A percentile compares a stretch with the other conserved stretches of the same genome.
Evolutionary conservation across 2,797 vertebrate genomes (phyloP).

Genomic region (Siniperca scherzeri): DNA sequence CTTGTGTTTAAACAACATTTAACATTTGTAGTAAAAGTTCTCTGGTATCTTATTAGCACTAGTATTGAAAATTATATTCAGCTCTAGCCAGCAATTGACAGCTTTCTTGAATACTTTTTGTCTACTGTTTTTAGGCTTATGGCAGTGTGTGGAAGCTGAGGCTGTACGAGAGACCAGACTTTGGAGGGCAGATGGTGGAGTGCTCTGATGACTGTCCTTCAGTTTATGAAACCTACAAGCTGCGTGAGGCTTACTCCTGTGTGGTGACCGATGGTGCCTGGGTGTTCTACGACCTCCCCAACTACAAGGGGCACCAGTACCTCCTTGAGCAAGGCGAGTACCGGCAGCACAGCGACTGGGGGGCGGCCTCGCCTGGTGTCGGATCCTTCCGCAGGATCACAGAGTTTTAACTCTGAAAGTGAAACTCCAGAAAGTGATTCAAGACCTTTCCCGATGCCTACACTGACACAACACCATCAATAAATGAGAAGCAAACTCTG

Average conservation of each 20-base stretch:
- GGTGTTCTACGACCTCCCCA: constrained; percentile 89
- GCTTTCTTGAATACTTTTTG: background rate
- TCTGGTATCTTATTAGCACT: too few relatives aligned
- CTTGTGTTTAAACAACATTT: too few relatives aligned
- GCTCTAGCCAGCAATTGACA: too few relatives aligned
- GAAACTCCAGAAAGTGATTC: constrained; percentile 10
- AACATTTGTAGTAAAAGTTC: too few relatives aligned
- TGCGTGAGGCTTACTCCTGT: constrained; percentile 88
- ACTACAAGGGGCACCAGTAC: constrained; percentile 89
- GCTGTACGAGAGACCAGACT: constrained; percentile 89
- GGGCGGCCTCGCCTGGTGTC: constrained; percentile 81
- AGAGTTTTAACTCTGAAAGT: constrained; percentile 72
- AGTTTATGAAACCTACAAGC: constrained; percentile 85
- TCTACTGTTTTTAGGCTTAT: constrained; percentile 71
- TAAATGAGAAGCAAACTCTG: constrained; percentile 60
- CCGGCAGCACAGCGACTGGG: constrained; percentile 88
- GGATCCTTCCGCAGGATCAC: constrained; percentile 88
- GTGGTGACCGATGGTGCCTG: constrained; percentile 88
- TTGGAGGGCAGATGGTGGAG: constrained; percentile 89
- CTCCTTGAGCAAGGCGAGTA: constrained; percentile 89
- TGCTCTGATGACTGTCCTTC: constrained; percentile 89
- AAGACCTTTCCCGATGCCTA: background rate
- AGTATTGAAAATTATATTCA: too few relatives aligned
- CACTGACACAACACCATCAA: constrained; percentile 25
- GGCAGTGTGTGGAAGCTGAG: constrained; percentile 87